Base-by-base conservation (phyloP, 2,797 vertebrate species). In the Crocidura indochinensis region DNA sequence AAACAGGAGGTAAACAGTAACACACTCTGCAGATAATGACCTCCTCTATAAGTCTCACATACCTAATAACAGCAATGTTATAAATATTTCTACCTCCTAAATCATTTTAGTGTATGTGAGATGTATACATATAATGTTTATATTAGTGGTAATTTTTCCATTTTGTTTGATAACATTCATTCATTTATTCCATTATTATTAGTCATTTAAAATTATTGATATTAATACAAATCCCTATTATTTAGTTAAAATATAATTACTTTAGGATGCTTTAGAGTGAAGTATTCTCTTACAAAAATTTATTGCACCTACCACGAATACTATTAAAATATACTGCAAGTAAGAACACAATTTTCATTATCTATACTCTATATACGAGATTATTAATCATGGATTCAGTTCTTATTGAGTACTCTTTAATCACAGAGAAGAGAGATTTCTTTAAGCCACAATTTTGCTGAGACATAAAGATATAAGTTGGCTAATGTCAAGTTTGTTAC, bases 331-430 rank as follows among this genome's bases (percentile, higher is more conserved):
- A 62, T 74, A 94, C 84, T 91, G 11, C n/a, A 92, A 73, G 84
- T 87, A 96, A 95, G 83, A 96, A 26, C 22, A 80, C 4, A 26
- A 1, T 9, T 84, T 95, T 62, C 49, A 24, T 81, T 80, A 51
- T 20, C 38, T 8, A 51, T 78, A 91, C 84, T 31, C 69, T 14
- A 15, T 31, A 84, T 77, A 47, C 17, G 90, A 49, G 71, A 93
- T 88, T 83, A 92, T 94, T 95, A 86, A 90, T 91, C 77, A 84
- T 90, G 67, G 65, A 93, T 92, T 95, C 65, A 29, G 68, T 92
- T 92, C 95, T 38, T 73, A 94, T 89, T 92, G 77, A 80, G n/a
- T 89, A 69, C 62, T 92, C 73, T 96, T 96, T 96, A 94, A 94
- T 92, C 83, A 73, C 38, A 86, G 60, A 87, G 95, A 94, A 96